Base-by-base conservation (phyloP, 2,888 invertebrate genomes). In the Epinotia demarniana region DNA sequence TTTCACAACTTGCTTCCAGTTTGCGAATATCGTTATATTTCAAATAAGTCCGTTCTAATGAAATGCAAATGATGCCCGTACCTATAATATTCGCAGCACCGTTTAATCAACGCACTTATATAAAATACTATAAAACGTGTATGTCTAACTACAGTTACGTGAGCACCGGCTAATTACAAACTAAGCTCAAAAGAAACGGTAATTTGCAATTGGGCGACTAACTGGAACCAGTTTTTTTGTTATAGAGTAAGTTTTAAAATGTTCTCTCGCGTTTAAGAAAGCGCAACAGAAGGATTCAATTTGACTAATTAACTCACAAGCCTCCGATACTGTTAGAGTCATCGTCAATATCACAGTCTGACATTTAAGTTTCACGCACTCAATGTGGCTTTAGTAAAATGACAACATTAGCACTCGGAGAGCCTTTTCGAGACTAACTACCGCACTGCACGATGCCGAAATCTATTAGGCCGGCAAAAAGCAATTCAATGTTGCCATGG, bases 401-500 rank as follows among this genome's bases (percentile, higher is more conserved):
- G 4, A 53, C 74, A 79, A 80, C 77, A 77, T 60, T 76, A 73
- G 43, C 43, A 60, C 73, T 76, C 77, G 83, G 82, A 77, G 78
- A 72, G 79, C 81, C 9, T 76, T 77, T 19, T 77, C 78, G 77
- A 77, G 16, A 16, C 16, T 79, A 8, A 39, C 8, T 39, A 80
- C 78, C 80, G 81, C 81, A 81, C 80, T 70, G 72, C 63, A 77
- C 66, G 33, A 27, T 79, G 69, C 75, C 76, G 78, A 79, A 60
- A 77, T 61, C 69, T 73, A n/a, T n/a, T n/a, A 77, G 78, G 80
- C 78, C 76, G 82, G 76, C 79, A 78, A 72, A 53, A 84, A 88
- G 89, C 84, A 90, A 92, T 92, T 93, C 93, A 92, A 93, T 93
- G 90, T 93, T 90, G 81, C 91, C 79, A 92, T 90, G 84, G 90